phyloP scores from a whole-genome alignment of 2,888 invertebrate species.

The Stegana nigrithorax region DNA sequence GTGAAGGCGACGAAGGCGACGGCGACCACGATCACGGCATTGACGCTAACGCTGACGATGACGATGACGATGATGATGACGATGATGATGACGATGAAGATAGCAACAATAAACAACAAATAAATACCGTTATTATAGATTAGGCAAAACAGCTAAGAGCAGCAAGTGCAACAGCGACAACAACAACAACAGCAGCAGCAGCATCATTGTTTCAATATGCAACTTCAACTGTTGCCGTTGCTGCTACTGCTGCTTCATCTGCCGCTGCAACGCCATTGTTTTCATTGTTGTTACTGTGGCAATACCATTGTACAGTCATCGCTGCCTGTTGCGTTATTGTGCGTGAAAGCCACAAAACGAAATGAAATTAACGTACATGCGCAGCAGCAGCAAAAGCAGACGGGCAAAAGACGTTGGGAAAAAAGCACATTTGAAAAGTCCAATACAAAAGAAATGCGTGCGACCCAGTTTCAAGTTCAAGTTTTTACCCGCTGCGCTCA shows the following conservation, averaged over 20 bases:
- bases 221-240: constrained; percentile 24
- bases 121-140: too few relatives aligned
- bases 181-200: constrained; percentile 1
- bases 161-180: constrained; percentile 17
- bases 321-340: constrained; percentile 9
- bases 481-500: constrained; percentile 48
- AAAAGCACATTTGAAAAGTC: too few relatives aligned
- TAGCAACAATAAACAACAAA: too few relatives aligned
- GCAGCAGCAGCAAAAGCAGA: neutral
- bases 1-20: too few relatives aligned
- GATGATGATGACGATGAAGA: too few relatives aligned
- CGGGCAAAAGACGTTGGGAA: too few relatives aligned
- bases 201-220: too few relatives aligned
- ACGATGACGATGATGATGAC: too few relatives aligned
- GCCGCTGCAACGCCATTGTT: constrained; percentile 14
- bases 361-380: neutral
- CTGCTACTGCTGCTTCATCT: constrained; percentile 19
- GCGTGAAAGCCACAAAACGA: constrained; percentile 49
- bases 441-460: constrained; percentile 53
- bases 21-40: too few relatives aligned
- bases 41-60: too few relatives aligned
- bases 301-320: too few relatives aligned
- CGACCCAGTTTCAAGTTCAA: constrained; percentile 59
- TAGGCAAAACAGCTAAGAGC: neutral
- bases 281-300: constrained; percentile 26